These are phyloP conservation scores for Siniperca scherzeri DNA, from an alignment of 2,797 vertebrate genomes.

Conservation along the genomic window DNA sequence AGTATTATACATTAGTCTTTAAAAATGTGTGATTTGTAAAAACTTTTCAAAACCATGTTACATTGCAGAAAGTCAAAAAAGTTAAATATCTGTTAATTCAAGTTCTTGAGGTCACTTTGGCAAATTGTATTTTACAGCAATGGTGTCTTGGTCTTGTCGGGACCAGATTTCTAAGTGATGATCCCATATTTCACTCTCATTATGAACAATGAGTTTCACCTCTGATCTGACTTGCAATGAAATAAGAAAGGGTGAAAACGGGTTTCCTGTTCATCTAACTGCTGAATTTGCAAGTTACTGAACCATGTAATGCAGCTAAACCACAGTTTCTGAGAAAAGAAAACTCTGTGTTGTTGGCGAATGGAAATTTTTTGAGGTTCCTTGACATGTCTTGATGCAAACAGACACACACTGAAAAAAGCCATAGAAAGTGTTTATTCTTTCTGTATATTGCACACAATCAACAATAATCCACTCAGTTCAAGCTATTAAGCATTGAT, in stretches of 20 bases:
- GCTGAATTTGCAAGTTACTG: not conserved
- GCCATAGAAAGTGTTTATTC: not conserved
- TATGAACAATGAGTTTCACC: too few relatives aligned
- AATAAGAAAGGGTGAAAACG: not conserved
- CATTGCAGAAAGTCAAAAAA: not conserved
- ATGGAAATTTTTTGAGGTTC: not conserved
- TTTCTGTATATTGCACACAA: not conserved
- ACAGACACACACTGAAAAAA: not conserved
- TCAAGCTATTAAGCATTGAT: conserved; percentile 1
- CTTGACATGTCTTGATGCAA: not conserved
- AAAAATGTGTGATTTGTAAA: not conserved
- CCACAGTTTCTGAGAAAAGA: too few relatives aligned
- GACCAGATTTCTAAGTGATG: not conserved
- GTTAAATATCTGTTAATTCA: not conserved
- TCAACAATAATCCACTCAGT: not conserved
- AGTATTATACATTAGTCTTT: not conserved
- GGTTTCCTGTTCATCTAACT: not conserved
- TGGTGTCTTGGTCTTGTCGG: too few relatives aligned
- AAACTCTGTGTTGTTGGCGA: not conserved
- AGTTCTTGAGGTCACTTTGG: not conserved
- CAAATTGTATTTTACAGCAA: not conserved
- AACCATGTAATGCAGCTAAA: accelerated
- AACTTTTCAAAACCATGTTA: not conserved
- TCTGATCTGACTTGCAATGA: too few relatives aligned
- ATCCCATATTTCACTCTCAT: not conserved